phyloP scores from a whole-genome alignment of 2,888 invertebrate species.

The Teleiodes luculella region DNA sequence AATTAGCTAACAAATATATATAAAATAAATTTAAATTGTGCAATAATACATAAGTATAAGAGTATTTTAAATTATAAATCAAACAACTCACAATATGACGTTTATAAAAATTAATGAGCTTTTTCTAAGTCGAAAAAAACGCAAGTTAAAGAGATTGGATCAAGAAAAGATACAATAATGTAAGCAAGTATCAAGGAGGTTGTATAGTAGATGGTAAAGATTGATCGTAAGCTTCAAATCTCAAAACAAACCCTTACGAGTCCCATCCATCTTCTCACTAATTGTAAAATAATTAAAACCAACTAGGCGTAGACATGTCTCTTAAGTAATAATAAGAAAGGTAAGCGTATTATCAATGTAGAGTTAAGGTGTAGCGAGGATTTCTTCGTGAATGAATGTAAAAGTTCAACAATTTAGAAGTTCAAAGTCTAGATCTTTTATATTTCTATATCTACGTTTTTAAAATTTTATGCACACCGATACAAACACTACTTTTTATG shows the following conservation, averaged over 20 bases:
- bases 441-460: no score
- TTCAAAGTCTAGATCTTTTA: no score
- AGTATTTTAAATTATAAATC: no score
- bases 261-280: conserved; percentile 53
- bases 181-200: conserved; percentile 25
- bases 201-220: conserved; percentile 22
- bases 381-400: no score
- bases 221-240: conserved; percentile 41
- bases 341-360: background rate
- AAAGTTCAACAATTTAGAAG: no score
- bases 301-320: conserved; percentile 42
- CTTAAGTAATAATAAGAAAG: conserved; percentile 1
- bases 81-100: no score
- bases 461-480: no score
- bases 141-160: background rate
- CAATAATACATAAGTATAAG: no score
- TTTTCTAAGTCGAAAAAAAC: background rate
- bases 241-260: conserved; percentile 39
- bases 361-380: no score
- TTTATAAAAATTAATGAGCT: background rate
- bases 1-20: no score
- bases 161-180: background rate
- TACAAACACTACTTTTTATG: no score
- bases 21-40: conserved; percentile 20
- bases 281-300: conserved; percentile 60